Evolutionary conservation across 2,888 invertebrate genomes (phyloP).

Genomic region (Drosophila lutescens): DNA sequence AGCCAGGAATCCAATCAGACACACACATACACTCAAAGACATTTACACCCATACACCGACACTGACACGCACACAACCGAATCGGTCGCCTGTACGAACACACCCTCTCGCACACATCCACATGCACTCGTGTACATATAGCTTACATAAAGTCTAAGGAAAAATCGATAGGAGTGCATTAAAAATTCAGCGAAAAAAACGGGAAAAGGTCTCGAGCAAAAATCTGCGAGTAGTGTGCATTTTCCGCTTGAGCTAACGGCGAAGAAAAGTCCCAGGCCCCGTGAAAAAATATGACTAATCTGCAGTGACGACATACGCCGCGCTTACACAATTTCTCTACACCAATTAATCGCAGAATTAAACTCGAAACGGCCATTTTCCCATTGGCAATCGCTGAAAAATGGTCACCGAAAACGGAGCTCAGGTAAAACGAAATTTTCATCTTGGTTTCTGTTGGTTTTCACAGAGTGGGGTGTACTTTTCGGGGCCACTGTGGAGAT

Average conservation of each 20-base stretch:
- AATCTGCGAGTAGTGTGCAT: slow-evolving; percentile 18
- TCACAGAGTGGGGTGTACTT: slow-evolving; percentile 29
- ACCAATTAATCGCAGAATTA: slow-evolving; percentile 59
- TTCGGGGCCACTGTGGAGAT: slow-evolving; percentile 43
- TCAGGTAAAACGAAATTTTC: slow-evolving; percentile 78
- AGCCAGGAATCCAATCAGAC: slow-evolving; percentile 76
- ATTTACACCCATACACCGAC: slow-evolving; percentile 44
- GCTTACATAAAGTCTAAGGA: slow-evolving; percentile 75
- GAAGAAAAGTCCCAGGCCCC: slow-evolving; percentile 36
- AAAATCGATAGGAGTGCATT: slow-evolving; percentile 77
- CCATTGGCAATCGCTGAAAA: slow-evolving; percentile 53
- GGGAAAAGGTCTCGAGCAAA: slow-evolving; percentile 28
- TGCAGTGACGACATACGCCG: slow-evolving; percentile 81
- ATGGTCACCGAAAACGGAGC: slow-evolving; percentile 85
- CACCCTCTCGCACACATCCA: slow-evolving; percentile 41
- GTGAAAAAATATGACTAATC: slow-evolving; percentile 80
- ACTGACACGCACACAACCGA: slow-evolving; percentile 53
- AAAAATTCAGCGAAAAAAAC: slow-evolving; percentile 60
- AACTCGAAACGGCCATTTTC: slow-evolving; percentile 24
- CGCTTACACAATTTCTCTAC: slow-evolving; percentile 82
- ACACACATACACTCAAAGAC: slow-evolving; percentile 35
- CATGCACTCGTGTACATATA: slow-evolving; percentile 56
- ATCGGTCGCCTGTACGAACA: slow-evolving; percentile 43
- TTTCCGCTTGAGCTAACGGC: slow-evolving; percentile 9
- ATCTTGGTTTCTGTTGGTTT: slow-evolving; percentile 4